Conservation (phyloP, 1,140 invertebrate genomes). For the Pogonognathellus flavescens region DNA sequence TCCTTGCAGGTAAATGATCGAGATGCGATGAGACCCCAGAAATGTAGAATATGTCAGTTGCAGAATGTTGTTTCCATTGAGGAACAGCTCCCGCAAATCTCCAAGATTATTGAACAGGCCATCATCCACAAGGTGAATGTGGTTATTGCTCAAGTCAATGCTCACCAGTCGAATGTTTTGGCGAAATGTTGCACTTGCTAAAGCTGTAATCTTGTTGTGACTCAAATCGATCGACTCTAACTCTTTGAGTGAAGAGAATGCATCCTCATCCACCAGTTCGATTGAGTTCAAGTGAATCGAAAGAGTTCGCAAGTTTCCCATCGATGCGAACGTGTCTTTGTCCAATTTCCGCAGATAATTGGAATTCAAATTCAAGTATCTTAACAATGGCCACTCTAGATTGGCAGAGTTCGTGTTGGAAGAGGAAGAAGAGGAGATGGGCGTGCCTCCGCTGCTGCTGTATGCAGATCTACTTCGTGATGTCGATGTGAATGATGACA, state of each 20-base stretch:
- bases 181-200: conserved; percentile 75
- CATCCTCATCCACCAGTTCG: conserved; percentile 81
- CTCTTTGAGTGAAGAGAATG: conserved; percentile 80
- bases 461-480: conserved; percentile 8
- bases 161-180: conserved; percentile 81
- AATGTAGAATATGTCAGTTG: conserved; percentile 87
- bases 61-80: conserved; percentile 92
- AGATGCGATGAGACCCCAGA: conserved; percentile 80
- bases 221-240: conserved; percentile 88
- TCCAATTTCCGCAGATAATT: conserved; percentile 84
- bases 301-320: conserved; percentile 82
- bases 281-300: conserved; percentile 88
- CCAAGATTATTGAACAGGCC: conserved; percentile 85
- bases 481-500: conserved; percentile 40
- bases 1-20: conserved; percentile 87
- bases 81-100: conserved; percentile 83
- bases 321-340: conserved; percentile 82
- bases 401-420: conserved; percentile 2
- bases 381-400: conserved; percentile 73
- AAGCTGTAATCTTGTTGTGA: conserved; percentile 81
- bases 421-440: background rate
- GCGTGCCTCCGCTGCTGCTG: background rate
- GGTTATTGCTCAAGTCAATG: conserved; percentile 89
- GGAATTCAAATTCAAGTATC: conserved; percentile 86
- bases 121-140: conserved; percentile 82